These are phyloP conservation scores for Ceriagrion tenellum DNA, from an alignment of 2,888 invertebrate species.

Conservation along the genomic window DNA sequence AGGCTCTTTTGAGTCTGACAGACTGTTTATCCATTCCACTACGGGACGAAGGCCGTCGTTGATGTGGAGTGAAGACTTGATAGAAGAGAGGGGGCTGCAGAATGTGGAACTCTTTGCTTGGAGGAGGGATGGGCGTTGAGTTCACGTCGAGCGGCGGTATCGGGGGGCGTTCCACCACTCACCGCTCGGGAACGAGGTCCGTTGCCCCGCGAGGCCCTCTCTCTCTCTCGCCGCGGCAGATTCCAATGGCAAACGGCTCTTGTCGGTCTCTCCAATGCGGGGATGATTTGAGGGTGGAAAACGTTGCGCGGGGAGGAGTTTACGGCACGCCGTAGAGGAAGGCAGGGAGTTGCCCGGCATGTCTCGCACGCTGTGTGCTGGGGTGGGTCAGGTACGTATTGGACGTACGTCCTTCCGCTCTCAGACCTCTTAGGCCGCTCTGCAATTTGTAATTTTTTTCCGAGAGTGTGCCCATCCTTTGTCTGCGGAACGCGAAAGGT, in stretches of 20 bases:
- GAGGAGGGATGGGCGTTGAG: neutral
- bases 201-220: neutral
- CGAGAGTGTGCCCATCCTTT: neutral
- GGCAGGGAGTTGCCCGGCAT: neutral
- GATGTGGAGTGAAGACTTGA: neutral
- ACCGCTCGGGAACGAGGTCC: neutral
- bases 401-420: neutral
- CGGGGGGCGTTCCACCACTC: neutral
- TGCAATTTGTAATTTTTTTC: conserved; percentile 51
- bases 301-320: neutral
- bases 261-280: neutral
- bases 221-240: neutral
- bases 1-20: no score
- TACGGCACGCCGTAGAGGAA: neutral
- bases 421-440: neutral
- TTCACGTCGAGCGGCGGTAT: neutral
- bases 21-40: no score
- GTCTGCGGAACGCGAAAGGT: neutral
- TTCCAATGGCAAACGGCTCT: conserved; percentile 8
- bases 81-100: no score
- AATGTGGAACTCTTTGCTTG: neutral
- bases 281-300: conserved; percentile 3
- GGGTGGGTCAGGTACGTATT: neutral
- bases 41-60: neutral
- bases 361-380: neutral